Percentiles rank a stretch among this genome's conserved stretches.
Evolutionary conservation across 2,888 invertebrate species (phyloP).

Genomic region (Omphaloscelis lunosa): DNA sequence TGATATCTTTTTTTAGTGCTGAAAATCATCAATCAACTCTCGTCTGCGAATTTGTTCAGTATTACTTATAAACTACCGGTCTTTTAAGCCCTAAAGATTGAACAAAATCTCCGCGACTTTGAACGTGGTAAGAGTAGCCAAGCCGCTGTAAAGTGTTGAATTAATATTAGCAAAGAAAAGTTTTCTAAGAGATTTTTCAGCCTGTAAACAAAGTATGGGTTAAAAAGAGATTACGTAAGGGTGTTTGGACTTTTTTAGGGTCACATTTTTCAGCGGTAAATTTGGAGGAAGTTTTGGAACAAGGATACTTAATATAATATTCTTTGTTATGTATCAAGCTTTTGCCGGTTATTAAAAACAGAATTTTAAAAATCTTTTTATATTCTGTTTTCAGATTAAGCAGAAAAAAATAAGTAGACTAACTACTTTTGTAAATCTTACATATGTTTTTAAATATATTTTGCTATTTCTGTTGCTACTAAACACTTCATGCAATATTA

Average conservation of each 20-base stretch:
- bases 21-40: background rate
- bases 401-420: background rate
- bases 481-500: background rate
- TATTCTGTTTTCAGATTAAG: background rate
- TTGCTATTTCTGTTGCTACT: background rate
- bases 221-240: slow-evolving; percentile 61
- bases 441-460: too few species aligned
- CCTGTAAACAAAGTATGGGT: slow-evolving; percentile 64
- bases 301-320: slow-evolving; percentile 42
- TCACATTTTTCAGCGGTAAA: slow-evolving; percentile 43
- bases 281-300: slow-evolving; percentile 33
- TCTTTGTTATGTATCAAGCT: slow-evolving; percentile 40
- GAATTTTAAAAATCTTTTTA: slow-evolving; percentile 32
- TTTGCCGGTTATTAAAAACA: slow-evolving; percentile 12
- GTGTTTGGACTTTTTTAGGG: slow-evolving; percentile 45
- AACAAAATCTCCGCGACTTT: slow-evolving; percentile 40
- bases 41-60: slow-evolving; percentile 3
- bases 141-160: slow-evolving; percentile 54
- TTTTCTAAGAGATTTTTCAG: slow-evolving; percentile 57
- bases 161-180: slow-evolving; percentile 55
- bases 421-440: too few species aligned
- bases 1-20: too few species aligned
- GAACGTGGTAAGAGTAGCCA: slow-evolving; percentile 42
- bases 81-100: slow-evolving; percentile 22
- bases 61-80: background rate